phyloP scores from a whole-genome alignment of 1,140 invertebrate genomes.

The Drosophila asahinai region DNA sequence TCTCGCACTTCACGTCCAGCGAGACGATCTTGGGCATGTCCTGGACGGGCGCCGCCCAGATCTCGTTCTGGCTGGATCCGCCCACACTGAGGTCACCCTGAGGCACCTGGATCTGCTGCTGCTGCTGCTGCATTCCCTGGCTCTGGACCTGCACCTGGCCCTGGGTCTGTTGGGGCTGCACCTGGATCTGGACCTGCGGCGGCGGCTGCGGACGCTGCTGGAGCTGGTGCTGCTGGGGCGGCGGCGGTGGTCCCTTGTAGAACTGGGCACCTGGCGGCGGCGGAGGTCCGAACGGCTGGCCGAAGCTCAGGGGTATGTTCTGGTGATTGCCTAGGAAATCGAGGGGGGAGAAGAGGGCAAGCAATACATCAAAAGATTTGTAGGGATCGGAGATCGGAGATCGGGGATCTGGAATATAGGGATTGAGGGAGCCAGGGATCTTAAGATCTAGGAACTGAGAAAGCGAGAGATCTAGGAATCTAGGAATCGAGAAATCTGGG shows the following conservation, averaged over 20 bases:
- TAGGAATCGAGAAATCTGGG: too few species aligned
- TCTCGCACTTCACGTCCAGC: conserved; percentile 97
- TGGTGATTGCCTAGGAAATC: conserved; percentile 72
- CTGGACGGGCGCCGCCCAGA: conserved; percentile 91
- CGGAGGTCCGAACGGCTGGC: conserved; percentile 86
- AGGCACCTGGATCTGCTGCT: conserved; percentile 84
- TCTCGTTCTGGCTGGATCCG: conserved; percentile 88
- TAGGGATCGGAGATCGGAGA: too few species aligned
- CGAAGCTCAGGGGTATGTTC: conserved; percentile 75
- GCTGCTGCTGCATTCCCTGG: conserved; percentile 85
- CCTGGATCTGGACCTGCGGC: conserved; percentile 85
- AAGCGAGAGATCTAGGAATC: too few species aligned
- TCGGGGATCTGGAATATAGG: too few species aligned
- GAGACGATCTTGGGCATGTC: conserved; percentile 97
- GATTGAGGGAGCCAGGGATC: neutral
- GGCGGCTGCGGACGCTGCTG: conserved; percentile 85
- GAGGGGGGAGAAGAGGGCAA: neutral
- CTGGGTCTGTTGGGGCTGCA: conserved; percentile 88
- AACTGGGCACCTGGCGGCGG: conserved; percentile 86
- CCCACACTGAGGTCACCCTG: conserved; percentile 69
- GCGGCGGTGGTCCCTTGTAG: conserved; percentile 89
- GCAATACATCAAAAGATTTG: neutral
- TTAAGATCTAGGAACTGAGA: neutral
- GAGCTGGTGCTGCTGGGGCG: conserved; percentile 86
- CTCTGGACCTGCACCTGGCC: conserved; percentile 68